phyloP scores from a whole-genome alignment of 2,113 vertebrate genomes.

The Danionella cerebrum region DNA sequence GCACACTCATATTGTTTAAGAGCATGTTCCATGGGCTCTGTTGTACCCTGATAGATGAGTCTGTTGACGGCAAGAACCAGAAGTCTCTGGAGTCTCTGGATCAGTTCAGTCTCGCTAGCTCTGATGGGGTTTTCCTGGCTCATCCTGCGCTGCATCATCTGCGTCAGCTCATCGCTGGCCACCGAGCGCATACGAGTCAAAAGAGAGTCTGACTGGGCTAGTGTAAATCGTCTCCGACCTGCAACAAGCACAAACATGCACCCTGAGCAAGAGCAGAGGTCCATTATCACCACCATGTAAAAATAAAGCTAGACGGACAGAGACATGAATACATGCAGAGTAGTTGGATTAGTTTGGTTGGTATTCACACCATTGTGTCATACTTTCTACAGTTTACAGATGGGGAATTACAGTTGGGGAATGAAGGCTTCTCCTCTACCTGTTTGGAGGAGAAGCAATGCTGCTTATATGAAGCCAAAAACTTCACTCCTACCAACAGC shows the following conservation, averaged over 20 bases:
- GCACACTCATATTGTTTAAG: too few relatives aligned
- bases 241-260: slow-evolving; percentile 2
- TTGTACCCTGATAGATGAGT: slow-evolving; percentile 82
- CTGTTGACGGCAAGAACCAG: slow-evolving; percentile 86
- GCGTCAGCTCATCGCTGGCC: slow-evolving; percentile 85
- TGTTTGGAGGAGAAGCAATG: too few relatives aligned
- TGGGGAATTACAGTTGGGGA: too few relatives aligned
- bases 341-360: too few relatives aligned
- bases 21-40: not conserved
- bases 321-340: too few relatives aligned
- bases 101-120: slow-evolving; percentile 80
- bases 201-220: slow-evolving; percentile 81
- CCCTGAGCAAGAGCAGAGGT: not conserved
- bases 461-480: too few relatives aligned
- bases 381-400: too few relatives aligned
- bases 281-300: not conserved
- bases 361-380: too few relatives aligned
- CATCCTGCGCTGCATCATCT: slow-evolving; percentile 92
- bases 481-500: too few relatives aligned
- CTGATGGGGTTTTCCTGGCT: slow-evolving; percentile 87
- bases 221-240: slow-evolving; percentile 77
- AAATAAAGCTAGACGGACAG: too few relatives aligned
- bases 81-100: slow-evolving; percentile 86
- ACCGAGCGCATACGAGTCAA: slow-evolving; percentile 86
- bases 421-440: too few relatives aligned